Evolutionary conservation across 2,113 vertebrate species (phyloP).

Genomic region (Myanophis thanlyinensis): DNA sequence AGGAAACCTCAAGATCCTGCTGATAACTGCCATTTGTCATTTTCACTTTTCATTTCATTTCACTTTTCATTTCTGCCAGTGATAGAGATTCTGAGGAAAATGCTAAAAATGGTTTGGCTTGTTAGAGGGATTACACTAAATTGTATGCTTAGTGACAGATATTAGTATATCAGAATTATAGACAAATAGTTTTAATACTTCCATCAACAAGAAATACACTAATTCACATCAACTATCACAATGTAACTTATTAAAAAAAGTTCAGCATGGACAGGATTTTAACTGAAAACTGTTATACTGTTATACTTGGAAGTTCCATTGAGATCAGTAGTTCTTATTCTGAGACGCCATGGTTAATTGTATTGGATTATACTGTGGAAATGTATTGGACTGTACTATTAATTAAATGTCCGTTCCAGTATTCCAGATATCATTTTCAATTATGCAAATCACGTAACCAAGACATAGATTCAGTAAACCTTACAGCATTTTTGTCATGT

Average conservation of each 20-base stretch:
- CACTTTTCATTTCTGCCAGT: neutral
- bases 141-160: neutral
- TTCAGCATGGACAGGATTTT: neutral
- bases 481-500: neutral
- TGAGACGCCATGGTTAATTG: neutral
- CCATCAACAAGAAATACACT: neutral
- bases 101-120: neutral
- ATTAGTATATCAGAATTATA: neutral
- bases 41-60: neutral
- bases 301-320: neutral
- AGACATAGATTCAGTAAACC: neutral
- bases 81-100: neutral
- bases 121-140: neutral
- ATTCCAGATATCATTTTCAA: neutral
- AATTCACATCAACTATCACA: neutral
- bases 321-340: neutral
- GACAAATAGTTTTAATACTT: neutral
- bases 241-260: neutral
- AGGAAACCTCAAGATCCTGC: neutral
- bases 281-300: neutral
- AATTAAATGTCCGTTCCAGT: neutral
- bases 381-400: neutral
- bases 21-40: neutral
- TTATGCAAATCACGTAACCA: neutral
- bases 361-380: neutral